Conservation (phyloP, 2,113 vertebrate species). For the Hiodon alosoides region DNA sequence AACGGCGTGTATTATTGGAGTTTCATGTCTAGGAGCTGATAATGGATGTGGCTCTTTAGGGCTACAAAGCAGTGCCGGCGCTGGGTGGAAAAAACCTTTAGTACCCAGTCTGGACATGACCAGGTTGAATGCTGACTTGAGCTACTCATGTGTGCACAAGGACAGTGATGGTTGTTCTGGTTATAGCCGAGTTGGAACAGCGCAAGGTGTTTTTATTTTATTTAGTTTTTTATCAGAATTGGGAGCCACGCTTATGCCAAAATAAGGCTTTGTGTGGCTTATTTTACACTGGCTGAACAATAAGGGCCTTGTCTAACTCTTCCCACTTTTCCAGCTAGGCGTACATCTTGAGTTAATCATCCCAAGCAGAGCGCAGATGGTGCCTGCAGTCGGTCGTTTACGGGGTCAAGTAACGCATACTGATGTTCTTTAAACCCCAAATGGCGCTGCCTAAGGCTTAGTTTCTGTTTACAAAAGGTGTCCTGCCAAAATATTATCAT, state of each 20-base stretch:
- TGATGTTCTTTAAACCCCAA: neutral
- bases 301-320: neutral
- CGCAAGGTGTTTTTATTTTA: neutral
- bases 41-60: neutral
- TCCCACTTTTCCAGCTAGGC: neutral
- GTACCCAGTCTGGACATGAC: neutral
- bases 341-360: neutral
- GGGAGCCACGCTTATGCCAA: no score
- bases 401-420: no score
- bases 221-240: no score
- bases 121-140: neutral
- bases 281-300: neutral
- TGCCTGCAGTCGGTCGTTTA: neutral
- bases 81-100: conserved; percentile 1
- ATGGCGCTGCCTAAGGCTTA: neutral
- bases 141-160: neutral
- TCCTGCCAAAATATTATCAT: neutral
- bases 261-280: neutral
- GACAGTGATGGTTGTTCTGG: neutral
- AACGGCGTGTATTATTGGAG: neutral
- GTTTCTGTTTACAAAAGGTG: neutral
- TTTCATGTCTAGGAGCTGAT: neutral
- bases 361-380: neutral
- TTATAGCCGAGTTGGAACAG: neutral
- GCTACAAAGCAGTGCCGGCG: neutral